Base-by-base conservation (phyloP, 1,140 invertebrate species). In the Luehdorfia chinensis region DNA sequence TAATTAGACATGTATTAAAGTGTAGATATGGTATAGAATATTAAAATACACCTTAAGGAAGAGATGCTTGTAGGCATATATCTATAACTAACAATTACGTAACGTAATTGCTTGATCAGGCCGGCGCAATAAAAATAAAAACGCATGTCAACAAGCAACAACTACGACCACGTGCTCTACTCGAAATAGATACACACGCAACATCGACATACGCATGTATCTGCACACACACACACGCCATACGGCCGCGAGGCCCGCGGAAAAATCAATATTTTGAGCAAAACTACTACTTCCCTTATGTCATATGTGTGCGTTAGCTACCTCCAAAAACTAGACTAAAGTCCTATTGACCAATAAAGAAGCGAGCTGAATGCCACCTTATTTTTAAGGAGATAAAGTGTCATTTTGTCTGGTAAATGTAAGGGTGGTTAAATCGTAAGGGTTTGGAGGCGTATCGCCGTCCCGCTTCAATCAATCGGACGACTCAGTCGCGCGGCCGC, bases 241-340 rank as follows among this genome's bases (percentile, higher is more conserved):
- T 68, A 69, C 71, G 70, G 69, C 61, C 67, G 68, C 68, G 63
- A 58, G 55, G 57, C 72, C 66, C 69, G 76, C 74, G 70, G 78
- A 83, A 83, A 85, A 85, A 85, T 85, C 81, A 83, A 85, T 85
- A 85, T 85, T 85, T 85, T 85, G 78, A 85, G 78, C 81, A 83
- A 81, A 85, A 83, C 78, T 85, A 79, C 81, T 85, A 79, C 81
- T 85, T 83, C 81, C 81, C 78, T 76, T 70, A 75, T 59, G 57
- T 52, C 51, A 31, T 15, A 33, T 69, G 77, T 84, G 77, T 83
- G 77, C 50, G 67, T 69, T 50, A 59, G 58, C 57, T 47, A 48
- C 59, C 51, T 45, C 34, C 36, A 44, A 25, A 30, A 28, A 39
- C 47, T 21, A 41, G 27, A 21, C n/a, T 48, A 81, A 77, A 45